Evolutionary conservation across 2,888 invertebrate species (phyloP).

Genomic region (Tribolium freemani): DNA sequence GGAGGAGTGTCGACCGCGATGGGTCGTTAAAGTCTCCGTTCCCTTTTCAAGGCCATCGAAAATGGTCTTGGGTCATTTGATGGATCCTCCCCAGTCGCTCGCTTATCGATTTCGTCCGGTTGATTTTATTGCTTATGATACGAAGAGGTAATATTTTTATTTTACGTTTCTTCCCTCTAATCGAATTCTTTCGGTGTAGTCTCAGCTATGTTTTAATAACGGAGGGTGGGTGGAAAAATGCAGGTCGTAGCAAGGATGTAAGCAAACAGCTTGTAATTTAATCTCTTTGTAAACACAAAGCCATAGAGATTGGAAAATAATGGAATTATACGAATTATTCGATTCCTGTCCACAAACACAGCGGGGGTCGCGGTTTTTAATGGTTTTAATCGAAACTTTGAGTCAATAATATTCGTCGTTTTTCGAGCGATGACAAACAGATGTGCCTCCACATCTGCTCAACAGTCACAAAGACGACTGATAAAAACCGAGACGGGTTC

Average conservation of each 20-base stretch:
- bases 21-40: slow-evolving; percentile 1
- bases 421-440: background rate
- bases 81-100: background rate
- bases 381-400: background rate
- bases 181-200: slow-evolving; percentile 22
- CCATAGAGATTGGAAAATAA: slow-evolving; percentile 36
- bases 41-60: slow-evolving; percentile 12
- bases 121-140: slow-evolving; percentile 30
- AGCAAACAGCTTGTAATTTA: slow-evolving; percentile 42
- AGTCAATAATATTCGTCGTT: background rate
- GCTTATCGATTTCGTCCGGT: slow-evolving; percentile 15
- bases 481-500: background rate
- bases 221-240: slow-evolving; percentile 23
- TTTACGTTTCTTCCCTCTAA: slow-evolving; percentile 20
- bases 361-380: too few species aligned
- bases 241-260: slow-evolving; percentile 28
- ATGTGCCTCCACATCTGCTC: background rate
- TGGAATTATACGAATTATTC: slow-evolving; percentile 32
- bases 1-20: background rate
- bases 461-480: background rate
- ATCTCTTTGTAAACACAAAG: slow-evolving; percentile 37
- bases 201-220: slow-evolving; percentile 22
- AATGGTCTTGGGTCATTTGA: slow-evolving; percentile 13
- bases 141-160: slow-evolving; percentile 20
- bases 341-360: too few species aligned